Percentiles rank a stretch among this genome's conserved stretches.
These are phyloP conservation scores for Hemicrepidius hirtus DNA, from an alignment of 2,888 invertebrate species.

Conservation along the genomic window DNA sequence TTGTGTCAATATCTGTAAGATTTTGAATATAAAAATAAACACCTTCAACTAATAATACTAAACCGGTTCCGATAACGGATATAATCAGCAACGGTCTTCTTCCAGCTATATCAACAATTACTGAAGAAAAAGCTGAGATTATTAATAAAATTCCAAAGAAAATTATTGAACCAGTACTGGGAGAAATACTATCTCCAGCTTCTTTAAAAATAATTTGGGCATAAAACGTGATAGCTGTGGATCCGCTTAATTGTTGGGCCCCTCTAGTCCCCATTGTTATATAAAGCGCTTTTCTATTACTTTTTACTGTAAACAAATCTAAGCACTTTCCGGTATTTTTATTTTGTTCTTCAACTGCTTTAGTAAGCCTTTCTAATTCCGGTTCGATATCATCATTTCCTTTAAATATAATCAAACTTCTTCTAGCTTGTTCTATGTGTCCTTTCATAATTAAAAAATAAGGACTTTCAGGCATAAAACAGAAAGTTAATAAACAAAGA, in stretches of 20 bases:
- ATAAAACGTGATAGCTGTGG: constrained; percentile 1
- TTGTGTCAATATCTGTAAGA: not conserved
- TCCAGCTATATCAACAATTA: constrained; percentile 8
- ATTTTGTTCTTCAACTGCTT: constrained; percentile 2
- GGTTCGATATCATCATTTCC: not conserved
- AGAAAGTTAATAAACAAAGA: not conserved
- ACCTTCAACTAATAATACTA: not conserved
- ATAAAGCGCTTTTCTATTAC: constrained; percentile 14
- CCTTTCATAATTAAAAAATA: constrained; percentile 21
- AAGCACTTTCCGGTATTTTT: not conserved
- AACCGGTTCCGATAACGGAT: not conserved
- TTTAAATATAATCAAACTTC: not conserved
- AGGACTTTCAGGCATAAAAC: constrained; percentile 6
- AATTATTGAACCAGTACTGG: not conserved
- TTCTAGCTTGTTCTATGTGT: not conserved
- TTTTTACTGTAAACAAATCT: constrained; percentile 18
- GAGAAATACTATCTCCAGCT: constrained; percentile 1
- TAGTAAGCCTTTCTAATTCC: not conserved
- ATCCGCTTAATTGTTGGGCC: constrained; percentile 1
- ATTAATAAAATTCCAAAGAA: not conserved
- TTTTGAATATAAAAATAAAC: not conserved
- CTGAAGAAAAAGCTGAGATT: not conserved
- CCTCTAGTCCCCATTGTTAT: not conserved
- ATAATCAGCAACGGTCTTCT: constrained; percentile 16
- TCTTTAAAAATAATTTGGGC: constrained; percentile 7